These are phyloP conservation scores for Eulimnadia texana DNA, from an alignment of 1,140 invertebrate genomes.

Conservation along the genomic window DNA sequence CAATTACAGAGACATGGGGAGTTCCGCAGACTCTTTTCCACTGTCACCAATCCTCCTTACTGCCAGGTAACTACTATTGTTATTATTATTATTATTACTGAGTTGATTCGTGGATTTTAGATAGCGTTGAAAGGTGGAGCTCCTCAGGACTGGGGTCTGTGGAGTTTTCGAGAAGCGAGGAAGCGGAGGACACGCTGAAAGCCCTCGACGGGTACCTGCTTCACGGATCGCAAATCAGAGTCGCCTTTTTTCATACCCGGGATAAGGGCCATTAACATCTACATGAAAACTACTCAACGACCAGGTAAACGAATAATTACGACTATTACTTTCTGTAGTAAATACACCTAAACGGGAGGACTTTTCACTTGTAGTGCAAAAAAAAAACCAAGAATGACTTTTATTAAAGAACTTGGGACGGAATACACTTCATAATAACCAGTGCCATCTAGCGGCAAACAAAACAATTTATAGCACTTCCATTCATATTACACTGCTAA, in stretches of 20 bases:
- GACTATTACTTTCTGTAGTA: no score
- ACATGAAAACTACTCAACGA: conserved; percentile 36
- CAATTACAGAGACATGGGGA: conserved; percentile 38
- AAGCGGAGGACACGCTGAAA: conserved; percentile 36
- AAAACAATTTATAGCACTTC: no score
- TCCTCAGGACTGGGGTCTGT: conserved; percentile 42
- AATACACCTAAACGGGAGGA: no score
- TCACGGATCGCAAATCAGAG: conserved; percentile 32
- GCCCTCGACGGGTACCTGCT: conserved; percentile 31
- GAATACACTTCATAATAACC: no score
- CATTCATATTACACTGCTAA: no score
- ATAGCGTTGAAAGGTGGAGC: conserved; percentile 40
- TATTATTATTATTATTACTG: not conserved
- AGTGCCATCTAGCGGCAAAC: no score
- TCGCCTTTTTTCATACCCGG: conserved; percentile 42
- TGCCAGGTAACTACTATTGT: conserved; percentile 34
- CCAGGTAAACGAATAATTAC: conserved; percentile 25
- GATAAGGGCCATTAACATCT: conserved; percentile 39
- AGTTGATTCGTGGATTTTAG: conserved; percentile 24
- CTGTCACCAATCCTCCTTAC: conserved; percentile 38
- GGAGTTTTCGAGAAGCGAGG: conserved; percentile 35
- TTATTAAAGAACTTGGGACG: no score
- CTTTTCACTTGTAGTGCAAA: no score
- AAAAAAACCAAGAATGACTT: no score
- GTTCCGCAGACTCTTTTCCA: conserved; percentile 38